Evolutionary conservation across 2,888 invertebrate species (phyloP).

Genomic region (Leucoptera coffeella): DNA sequence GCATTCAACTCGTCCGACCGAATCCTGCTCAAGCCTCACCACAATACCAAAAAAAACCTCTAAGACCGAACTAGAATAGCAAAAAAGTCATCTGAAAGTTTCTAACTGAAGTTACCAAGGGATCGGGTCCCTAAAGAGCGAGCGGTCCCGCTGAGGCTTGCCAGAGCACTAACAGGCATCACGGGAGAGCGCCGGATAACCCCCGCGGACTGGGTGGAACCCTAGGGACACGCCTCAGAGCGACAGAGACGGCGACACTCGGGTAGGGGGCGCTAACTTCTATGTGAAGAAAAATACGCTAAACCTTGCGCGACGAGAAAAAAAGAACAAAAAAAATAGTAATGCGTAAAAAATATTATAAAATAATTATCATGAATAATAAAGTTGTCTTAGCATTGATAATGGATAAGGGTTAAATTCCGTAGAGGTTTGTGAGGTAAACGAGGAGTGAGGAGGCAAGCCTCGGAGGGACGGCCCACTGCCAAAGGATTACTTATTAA

Average conservation of each 20-base stretch:
- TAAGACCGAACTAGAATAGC: too few species aligned
- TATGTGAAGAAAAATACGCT: background rate
- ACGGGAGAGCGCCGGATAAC: constrained; percentile 46
- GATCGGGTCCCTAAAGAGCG: constrained; percentile 47
- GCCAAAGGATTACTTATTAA: constrained; percentile 42
- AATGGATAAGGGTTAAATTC: too few species aligned
- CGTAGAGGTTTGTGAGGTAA: too few species aligned
- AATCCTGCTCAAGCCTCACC: too few species aligned
- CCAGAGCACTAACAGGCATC: constrained; percentile 52
- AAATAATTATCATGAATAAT: too few species aligned
- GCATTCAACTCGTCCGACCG: constrained; percentile 72
- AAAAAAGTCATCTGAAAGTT: background rate
- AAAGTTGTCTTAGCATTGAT: too few species aligned
- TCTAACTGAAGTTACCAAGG: too few species aligned
- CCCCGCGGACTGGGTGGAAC: constrained; percentile 48
- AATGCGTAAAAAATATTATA: too few species aligned
- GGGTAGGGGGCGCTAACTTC: background rate
- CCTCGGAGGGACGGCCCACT: constrained; percentile 36
- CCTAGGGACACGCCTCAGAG: constrained; percentile 53
- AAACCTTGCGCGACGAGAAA: background rate
- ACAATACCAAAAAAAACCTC: too few species aligned
- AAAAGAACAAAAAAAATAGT: too few species aligned
- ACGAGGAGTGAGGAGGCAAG: too few species aligned
- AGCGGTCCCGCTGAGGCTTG: constrained; percentile 52
- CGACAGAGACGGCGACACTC: constrained; percentile 37